phyloP scores from a whole-genome alignment of 2,797 vertebrate species.

The Triplophysa bombifrons region DNA sequence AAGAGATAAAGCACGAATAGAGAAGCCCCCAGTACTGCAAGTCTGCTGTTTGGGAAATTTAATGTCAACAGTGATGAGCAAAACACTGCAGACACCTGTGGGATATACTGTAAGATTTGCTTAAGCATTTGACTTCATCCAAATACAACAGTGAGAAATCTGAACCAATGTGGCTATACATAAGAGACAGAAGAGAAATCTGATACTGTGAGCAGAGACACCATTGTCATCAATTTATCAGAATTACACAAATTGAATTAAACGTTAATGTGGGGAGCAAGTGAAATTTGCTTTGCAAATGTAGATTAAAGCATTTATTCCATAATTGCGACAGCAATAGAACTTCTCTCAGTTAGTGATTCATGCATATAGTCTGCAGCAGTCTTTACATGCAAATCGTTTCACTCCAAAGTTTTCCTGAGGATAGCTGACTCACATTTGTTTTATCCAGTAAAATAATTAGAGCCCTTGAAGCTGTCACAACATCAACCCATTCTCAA shows the following conservation, averaged over 20 bases:
- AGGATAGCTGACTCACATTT: not conserved
- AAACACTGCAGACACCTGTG: not conserved
- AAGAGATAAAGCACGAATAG: not conserved
- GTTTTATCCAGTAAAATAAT: not conserved
- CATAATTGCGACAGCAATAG: not conserved
- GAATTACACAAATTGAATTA: no score
- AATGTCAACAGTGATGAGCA: not conserved
- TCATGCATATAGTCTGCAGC: not conserved
- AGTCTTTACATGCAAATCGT: not conserved
- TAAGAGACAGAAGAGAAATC: not conserved
- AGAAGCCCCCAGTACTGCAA: not conserved
- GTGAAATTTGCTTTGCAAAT: not conserved
- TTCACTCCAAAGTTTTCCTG: not conserved
- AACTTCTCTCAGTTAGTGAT: not conserved
- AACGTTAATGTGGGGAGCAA: no score
- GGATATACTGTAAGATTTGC: not conserved
- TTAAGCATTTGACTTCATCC: not conserved
- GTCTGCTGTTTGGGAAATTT: not conserved
- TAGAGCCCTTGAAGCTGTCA: not conserved
- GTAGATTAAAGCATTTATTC: not conserved
- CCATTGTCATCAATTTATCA: no score
- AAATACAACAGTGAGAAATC: not conserved
- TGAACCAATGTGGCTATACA: not conserved
- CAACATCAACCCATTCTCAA: not conserved
- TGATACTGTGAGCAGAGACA: no score